A percentile compares a stretch with the other conserved stretches of the same genome.
Evolutionary conservation across 2,888 invertebrate species (phyloP).

Genomic region (Dexiosoma caninum): DNA sequence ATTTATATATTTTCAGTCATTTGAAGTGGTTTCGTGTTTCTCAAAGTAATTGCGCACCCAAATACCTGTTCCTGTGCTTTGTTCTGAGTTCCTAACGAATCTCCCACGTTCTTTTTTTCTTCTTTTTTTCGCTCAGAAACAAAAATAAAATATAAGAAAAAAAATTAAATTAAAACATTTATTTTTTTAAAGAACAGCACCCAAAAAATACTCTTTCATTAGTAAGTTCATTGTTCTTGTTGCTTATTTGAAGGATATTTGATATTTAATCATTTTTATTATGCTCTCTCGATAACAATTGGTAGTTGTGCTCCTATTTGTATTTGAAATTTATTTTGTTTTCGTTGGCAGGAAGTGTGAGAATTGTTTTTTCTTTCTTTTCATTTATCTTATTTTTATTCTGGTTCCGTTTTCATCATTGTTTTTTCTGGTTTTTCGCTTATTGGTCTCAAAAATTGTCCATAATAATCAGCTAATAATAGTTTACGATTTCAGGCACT

Average conservation of each 20-base stretch:
- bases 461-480: slow-evolving; percentile 59
- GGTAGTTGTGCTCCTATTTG: slow-evolving; percentile 2
- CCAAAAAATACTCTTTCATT: slow-evolving; percentile 42
- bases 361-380: too few relatives aligned
- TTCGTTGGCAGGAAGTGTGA: slow-evolving; percentile 60
- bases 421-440: slow-evolving; percentile 19
- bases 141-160: background rate
- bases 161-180: slow-evolving; percentile 19
- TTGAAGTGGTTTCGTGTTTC: slow-evolving; percentile 75
- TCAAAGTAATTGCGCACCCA: slow-evolving; percentile 64
- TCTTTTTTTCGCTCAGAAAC: slow-evolving; percentile 31
- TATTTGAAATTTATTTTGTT: background rate
- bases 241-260: slow-evolving; percentile 35
- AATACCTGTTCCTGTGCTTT: slow-evolving; percentile 65
- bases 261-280: slow-evolving; percentile 51
- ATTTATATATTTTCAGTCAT: slow-evolving; percentile 56
- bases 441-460: slow-evolving; percentile 18
- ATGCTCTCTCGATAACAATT: slow-evolving; percentile 4
- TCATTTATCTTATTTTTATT: slow-evolving; percentile 39
- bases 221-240: too few relatives aligned
- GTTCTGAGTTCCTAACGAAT: slow-evolving; percentile 39
- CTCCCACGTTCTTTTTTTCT: slow-evolving; percentile 61
- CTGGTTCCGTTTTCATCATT: slow-evolving; percentile 53
- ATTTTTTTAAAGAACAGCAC: slow-evolving; percentile 28
- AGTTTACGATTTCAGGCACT: slow-evolving; percentile 41